A percentile compares a stretch with the other conserved stretches of the same genome.
phyloP scores from a whole-genome alignment of 2,797 vertebrate genomes.

The Enteromius radiatus region DNA sequence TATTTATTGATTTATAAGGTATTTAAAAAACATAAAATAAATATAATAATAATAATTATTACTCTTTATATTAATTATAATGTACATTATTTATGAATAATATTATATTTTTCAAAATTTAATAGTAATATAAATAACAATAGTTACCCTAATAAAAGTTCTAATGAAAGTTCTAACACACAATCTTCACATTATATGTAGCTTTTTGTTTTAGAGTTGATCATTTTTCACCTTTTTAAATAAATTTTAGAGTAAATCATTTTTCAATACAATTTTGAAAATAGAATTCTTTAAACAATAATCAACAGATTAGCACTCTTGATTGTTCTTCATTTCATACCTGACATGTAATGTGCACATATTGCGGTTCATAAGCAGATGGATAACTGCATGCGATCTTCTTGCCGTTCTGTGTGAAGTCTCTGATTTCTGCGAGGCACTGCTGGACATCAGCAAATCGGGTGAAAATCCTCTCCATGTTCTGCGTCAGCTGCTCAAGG shows the following conservation, averaged over 20 bases:
- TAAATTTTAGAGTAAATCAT: too few relatives aligned
- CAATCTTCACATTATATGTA: not conserved
- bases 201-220: not conserved
- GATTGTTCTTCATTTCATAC: constrained; percentile 72
- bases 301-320: not conserved
- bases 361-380: constrained; percentile 80
- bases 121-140: not conserved
- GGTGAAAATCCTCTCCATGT: constrained; percentile 81
- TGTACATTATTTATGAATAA: not conserved
- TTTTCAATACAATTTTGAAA: not conserved
- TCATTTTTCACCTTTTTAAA: too few relatives aligned
- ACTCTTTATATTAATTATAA: not conserved
- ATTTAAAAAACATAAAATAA: too few relatives aligned
- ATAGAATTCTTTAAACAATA: not conserved
- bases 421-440: constrained; percentile 81
- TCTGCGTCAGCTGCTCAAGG: constrained; percentile 73
- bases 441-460: constrained; percentile 83
- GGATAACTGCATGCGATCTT: constrained; percentile 79
- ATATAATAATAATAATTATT: too few relatives aligned
- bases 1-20: too few relatives aligned
- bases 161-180: not conserved
- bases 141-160: not conserved
- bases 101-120: too few relatives aligned
- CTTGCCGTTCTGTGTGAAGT: constrained; percentile 80
- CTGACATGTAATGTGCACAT: constrained; percentile 89